These are phyloP conservation scores for Eurosta solidaginis DNA, from an alignment of 1,140 invertebrate genomes.

Conservation along the genomic window DNA sequence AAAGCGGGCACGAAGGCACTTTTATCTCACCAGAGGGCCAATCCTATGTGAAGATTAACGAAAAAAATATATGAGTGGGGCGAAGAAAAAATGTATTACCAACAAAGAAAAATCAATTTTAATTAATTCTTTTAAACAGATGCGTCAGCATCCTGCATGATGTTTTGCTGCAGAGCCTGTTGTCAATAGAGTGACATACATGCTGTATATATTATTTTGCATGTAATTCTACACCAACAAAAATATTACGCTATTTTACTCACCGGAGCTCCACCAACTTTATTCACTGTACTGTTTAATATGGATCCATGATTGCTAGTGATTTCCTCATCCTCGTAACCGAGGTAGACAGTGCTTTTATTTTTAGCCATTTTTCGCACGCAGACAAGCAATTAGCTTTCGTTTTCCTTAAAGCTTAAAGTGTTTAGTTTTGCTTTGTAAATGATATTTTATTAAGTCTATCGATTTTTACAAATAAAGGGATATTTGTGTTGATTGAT, in stretches of 20 bases:
- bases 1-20: conserved; percentile 71
- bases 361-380: conserved; percentile 61
- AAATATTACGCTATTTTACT: conserved; percentile 33
- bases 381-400: not conserved
- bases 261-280: conserved; percentile 69
- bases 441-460: conserved; percentile 22
- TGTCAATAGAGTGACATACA: not conserved
- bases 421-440: not conserved
- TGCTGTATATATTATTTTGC: not conserved
- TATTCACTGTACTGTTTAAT: conserved; percentile 71
- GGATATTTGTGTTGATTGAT: not conserved
- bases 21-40: conserved; percentile 67
- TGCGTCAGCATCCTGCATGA: conserved; percentile 13
- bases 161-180: not conserved
- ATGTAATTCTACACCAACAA: not conserved
- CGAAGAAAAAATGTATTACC: too few species aligned
- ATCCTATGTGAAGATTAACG: conserved; percentile 63
- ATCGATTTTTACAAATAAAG: not conserved
- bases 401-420: not conserved
- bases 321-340: conserved; percentile 72
- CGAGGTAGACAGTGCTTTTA: conserved; percentile 66
- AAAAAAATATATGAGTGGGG: not conserved
- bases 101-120: conserved; percentile 56
- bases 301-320: conserved; percentile 66
- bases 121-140: conserved; percentile 38